Conservation (phyloP, 2,888 invertebrate genomes). For the Aromia moschata region DNA sequence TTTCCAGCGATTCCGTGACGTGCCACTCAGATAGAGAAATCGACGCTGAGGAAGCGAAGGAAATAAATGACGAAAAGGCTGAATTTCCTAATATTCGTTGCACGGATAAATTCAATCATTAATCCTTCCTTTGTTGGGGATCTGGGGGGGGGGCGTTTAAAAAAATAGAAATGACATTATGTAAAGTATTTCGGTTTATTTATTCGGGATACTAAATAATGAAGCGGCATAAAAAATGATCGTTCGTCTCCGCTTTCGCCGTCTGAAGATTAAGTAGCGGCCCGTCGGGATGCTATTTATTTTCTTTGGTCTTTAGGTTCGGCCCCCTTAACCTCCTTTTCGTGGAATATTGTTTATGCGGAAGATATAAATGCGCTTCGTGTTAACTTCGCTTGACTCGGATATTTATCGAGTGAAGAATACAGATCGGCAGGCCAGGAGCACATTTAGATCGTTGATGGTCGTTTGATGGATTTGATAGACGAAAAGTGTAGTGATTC, state of each 20-base stretch:
- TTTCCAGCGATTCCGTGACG: conserved; percentile 21
- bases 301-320: background rate
- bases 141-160: conserved; percentile 2
- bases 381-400: too few species aligned
- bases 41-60: conserved; percentile 13
- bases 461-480: too few species aligned
- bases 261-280: conserved; percentile 4
- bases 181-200: conserved; percentile 19
- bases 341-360: conserved; percentile 3
- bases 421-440: too few species aligned
- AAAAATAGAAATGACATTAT: conserved; percentile 20
- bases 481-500: too few species aligned
- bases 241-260: background rate
- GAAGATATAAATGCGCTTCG: background rate
- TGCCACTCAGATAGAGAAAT: conserved; percentile 19
- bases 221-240: conserved; percentile 8
- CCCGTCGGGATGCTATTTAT: background rate
- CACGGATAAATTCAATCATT: conserved; percentile 23
- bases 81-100: conserved; percentile 11
- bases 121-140: conserved; percentile 10
- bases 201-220: conserved; percentile 15
- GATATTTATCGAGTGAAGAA: too few species aligned
- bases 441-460: too few species aligned
- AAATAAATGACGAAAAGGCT: conserved; percentile 12
- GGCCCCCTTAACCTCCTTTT: background rate